Evolutionary conservation across 2,113 vertebrate genomes (phyloP).

Genomic region (Gnathonemus echidnorhynchus): DNA sequence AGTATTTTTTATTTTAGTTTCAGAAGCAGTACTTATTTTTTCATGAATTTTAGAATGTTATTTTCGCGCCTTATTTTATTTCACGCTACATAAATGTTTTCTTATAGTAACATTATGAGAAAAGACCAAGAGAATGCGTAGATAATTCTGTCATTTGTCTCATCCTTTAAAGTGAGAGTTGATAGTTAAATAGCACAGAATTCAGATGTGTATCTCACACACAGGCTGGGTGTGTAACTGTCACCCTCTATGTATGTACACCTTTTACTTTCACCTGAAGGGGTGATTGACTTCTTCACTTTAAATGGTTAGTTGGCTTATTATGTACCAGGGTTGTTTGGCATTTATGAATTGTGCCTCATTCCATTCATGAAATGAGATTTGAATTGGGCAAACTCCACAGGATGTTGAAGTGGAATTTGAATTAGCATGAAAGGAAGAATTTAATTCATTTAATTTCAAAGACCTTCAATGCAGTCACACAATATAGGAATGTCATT

Average conservation of each 20-base stretch:
- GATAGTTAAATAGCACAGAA: not conserved
- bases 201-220: not conserved
- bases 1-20: not conserved
- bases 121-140: not conserved
- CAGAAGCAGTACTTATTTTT: not conserved
- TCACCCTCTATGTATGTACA: not conserved
- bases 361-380: not conserved
- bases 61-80: too few relatives aligned
- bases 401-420: not conserved
- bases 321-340: not conserved
- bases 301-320: not conserved
- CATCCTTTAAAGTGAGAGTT: not conserved
- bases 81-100: too few relatives aligned
- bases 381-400: not conserved
- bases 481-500: not conserved
- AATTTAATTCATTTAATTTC: not conserved
- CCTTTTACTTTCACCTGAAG: not conserved
- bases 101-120: not conserved
- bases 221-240: not conserved
- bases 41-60: too few relatives aligned
- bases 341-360: not conserved
- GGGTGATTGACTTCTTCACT: not conserved
- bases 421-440: not conserved
- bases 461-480: not conserved
- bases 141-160: not conserved